Evolutionary conservation across 2,888 invertebrate species (phyloP).

Genomic region (Erannis defoliaria): DNA sequence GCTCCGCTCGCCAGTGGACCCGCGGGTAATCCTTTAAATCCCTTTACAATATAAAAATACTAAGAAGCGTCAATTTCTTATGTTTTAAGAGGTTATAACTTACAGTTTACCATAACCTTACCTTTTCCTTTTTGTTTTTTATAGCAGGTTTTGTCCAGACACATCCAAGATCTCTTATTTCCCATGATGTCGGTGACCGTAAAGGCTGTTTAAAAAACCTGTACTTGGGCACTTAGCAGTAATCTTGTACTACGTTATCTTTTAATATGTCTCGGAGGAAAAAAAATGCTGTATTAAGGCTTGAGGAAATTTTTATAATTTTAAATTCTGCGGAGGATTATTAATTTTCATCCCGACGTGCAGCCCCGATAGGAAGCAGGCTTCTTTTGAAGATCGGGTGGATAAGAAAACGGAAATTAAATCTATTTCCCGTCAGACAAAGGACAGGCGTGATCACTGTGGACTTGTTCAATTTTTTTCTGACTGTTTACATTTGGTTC

Average conservation of each 20-base stretch:
- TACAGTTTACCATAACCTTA: slow-evolving; percentile 14
- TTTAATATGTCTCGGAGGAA: slow-evolving; percentile 36
- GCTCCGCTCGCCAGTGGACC: too few species aligned
- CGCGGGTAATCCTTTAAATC: neutral
- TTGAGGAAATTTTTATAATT: slow-evolving; percentile 10
- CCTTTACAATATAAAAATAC: slow-evolving; percentile 11
- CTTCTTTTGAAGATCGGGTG: slow-evolving; percentile 32
- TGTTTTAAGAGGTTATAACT: slow-evolving; percentile 6
- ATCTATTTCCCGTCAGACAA: slow-evolving; percentile 36
- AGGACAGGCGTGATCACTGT: slow-evolving; percentile 24
- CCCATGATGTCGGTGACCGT: slow-evolving; percentile 34
- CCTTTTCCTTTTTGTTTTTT: slow-evolving; percentile 17
- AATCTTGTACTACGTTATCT: slow-evolving; percentile 33
- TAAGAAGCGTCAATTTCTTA: slow-evolving; percentile 6
- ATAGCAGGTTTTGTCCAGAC: slow-evolving; percentile 35
- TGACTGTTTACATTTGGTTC: slow-evolving; percentile 15
- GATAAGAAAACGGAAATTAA: slow-evolving; percentile 39
- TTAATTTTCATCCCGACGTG: slow-evolving; percentile 30
- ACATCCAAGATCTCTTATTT: slow-evolving; percentile 32
- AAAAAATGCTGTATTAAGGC: slow-evolving; percentile 12
- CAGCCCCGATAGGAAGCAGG: slow-evolving; percentile 28
- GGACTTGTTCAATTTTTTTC: slow-evolving; percentile 20
- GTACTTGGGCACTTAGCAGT: slow-evolving; percentile 29
- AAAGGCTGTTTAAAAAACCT: slow-evolving; percentile 22
- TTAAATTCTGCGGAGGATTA: slow-evolving; percentile 20